Base-by-base conservation (phyloP, 1,140 invertebrate genomes). In the Bombus haemorrhoidalis region DNA sequence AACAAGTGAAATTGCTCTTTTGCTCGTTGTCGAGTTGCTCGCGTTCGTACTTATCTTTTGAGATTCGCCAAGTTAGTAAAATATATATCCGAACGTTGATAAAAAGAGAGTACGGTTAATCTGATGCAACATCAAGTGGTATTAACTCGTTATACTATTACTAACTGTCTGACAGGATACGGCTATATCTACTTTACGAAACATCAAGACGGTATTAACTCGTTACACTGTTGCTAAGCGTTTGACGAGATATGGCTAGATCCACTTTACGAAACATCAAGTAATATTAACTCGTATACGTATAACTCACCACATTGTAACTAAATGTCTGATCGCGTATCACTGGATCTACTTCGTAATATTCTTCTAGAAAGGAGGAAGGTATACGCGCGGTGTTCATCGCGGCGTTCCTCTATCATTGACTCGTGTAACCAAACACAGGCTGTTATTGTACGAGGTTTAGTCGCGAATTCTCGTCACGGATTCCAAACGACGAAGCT, bases 401-500 rank as follows among this genome's bases (percentile, higher is more conserved):
- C 47, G 73, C 34, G 32, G 18, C 13, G 28, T 76, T 76, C 22
- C 53, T 76, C 53, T n/a, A 76, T 76, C 74, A 12, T 59, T 8
- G 53, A 18, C 5, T n/a, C 1, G 6, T 4, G 25, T 12, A 57
- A 75, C 47, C 34, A 47, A n/a, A 25, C 69, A 2, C 37, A 28
- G 34, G 39, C 28, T 32, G 39, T 43, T 43, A 43, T 62, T 76
- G 32, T 22, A 37, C 15, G 34, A n/a, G 43, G 75, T 78, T 47
- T 41, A 41, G 47, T 71, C 41, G 75, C 74, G 18, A 32, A 43
- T 77, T 43, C 82, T 34, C 39, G 71, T 81, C 39, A 71, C 39
- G 47, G 68, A 81, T 43, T 18, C 59, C 43, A 39, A 76, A 83
- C 72, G 81, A 66, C 72, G 81, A 66, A 32, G 75, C 57, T 47